Base-by-base conservation (phyloP, 2,113 vertebrate species). In the Edolisoma coerulescens region DNA sequence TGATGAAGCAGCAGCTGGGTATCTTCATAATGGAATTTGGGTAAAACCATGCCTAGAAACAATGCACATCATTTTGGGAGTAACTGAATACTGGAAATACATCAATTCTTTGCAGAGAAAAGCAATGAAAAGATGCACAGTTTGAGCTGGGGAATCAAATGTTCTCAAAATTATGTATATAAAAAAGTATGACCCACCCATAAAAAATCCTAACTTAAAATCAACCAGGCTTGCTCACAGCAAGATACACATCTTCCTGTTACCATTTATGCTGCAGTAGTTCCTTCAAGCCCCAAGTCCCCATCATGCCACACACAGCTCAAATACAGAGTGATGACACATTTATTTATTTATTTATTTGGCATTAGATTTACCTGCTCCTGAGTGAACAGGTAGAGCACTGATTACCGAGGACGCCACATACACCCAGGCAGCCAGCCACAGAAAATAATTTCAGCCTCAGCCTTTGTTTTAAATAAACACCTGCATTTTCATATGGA, bases 401-500 rank as follows among this genome's bases (percentile, higher is more conserved):
- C 44, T 26, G 54, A 52, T 84, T 84, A 41, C 57, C 0, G 6
- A 75, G 47, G 64, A 89, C 0, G 0, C 56, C 60, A 44, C 39
- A 33, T 15, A 60, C 6, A 77, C 39, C 39, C 64, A 63, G 47
- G 89, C 79, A 90, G 64, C 22, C 83, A 95, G 79, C 91, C 90
- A 54, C 71, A 86, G 75, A 93, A 95, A 97, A 44, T 39, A 77
- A 91, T 95, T 92, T 63, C 83, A 91, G 64, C n/a, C 47, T 81
- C 60, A 81, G 44, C 28, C 69, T 91, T 90, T 90, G 56, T 81
- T 95, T 95, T 92, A 95, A 95, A 94, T 63, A 86, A 93, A 89
- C 73, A 95, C 81, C 81, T 94, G 60, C 77, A 91, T 95, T 96
- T 95, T 97, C 80, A 75, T 91, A 86, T 4, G 52, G 69, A 95